Evolutionary conservation across 2,113 vertebrate species (phyloP).

Genomic region (Eonycteris spelaea): DNA sequence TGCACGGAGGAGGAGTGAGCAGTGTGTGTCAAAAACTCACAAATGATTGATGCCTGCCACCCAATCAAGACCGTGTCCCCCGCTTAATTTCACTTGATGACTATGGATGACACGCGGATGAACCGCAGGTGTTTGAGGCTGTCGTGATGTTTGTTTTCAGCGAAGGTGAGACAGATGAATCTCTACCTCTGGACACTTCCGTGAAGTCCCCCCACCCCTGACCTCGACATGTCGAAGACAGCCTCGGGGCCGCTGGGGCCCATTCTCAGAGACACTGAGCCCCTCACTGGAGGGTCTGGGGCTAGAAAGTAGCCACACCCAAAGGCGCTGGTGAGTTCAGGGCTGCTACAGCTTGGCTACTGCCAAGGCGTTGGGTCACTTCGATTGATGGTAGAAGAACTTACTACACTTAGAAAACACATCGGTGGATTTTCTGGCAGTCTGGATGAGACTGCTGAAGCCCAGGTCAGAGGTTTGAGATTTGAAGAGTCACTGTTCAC

Average conservation of each 20-base stretch:
- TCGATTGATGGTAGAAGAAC: not conserved
- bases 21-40: slow-evolving; percentile 54
- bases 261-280: not conserved
- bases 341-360: too few species aligned
- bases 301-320: not conserved
- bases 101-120: not conserved
- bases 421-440: not conserved
- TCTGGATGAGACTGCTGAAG: not conserved
- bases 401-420: not conserved
- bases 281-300: accelerated
- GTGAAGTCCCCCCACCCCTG: not conserved
- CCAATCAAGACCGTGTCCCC: slow-evolving; percentile 39
- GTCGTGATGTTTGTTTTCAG: not conserved
- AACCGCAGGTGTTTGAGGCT: slow-evolving; percentile 44
- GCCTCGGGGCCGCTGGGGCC: accelerated
- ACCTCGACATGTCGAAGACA: not conserved
- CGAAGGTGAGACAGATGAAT: slow-evolving; percentile 12
- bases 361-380: not conserved
- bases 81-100: slow-evolving; percentile 46
- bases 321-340: not conserved
- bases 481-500: not conserved
- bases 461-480: not conserved
- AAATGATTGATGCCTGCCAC: slow-evolving; percentile 66
- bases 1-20: slow-evolving; percentile 49
- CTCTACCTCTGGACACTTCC: not conserved